Evolutionary conservation across 2,113 vertebrate species (phyloP), one percentile per base, ranked within the genome.

Genomic region (Sinocyclocheilus rhinocerous): DNA sequence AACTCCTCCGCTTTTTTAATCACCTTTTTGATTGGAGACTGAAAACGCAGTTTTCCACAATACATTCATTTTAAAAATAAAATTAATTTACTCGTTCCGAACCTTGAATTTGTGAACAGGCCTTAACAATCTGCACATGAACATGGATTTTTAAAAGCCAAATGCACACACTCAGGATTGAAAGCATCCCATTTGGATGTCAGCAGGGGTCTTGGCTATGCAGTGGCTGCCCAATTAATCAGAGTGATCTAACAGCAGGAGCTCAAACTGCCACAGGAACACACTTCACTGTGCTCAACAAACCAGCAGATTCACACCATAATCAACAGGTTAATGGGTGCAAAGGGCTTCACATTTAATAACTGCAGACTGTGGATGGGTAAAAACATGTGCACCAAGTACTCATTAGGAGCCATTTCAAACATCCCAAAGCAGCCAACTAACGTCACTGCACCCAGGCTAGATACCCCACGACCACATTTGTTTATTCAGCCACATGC

Each of bases 21-120:
- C 63, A 95, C 88, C 89, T 94, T 97, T 90, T 93, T 97, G 77
- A 97, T 89, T 65, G 95, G 95, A 84, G 77, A 88, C 96, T 97
- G 86, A 77, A 77, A 84, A 20, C 36, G 10, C 9, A 26, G 6
- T 45, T 65, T 65, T 42, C 26, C 52, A 42, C 22, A 52, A 33
- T 20, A 26, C 10, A 4, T 79, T 57, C 15, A 15, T 33, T n/a
- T 12, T 6, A 36, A 55, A 45, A 12, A 7, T 15, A 3, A 4
- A 48, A 29, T 5, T 42, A 0, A 33, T 77, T 77, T 29, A 55
- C 48, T 55, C 76, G 10, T 6, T 48, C 42, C 22, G 1, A 48
- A 45, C 22, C 12, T 33, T 77, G 29, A 29, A 55, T 77, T 55
- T 77, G 75, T 18, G 24, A 55, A 11, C 16, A 55, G 45, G 26